Percentiles rank a stretch among this genome's conserved stretches.
phyloP scores from a whole-genome alignment of 2,797 vertebrate species.

The Brachyalestes nurse region DNA sequence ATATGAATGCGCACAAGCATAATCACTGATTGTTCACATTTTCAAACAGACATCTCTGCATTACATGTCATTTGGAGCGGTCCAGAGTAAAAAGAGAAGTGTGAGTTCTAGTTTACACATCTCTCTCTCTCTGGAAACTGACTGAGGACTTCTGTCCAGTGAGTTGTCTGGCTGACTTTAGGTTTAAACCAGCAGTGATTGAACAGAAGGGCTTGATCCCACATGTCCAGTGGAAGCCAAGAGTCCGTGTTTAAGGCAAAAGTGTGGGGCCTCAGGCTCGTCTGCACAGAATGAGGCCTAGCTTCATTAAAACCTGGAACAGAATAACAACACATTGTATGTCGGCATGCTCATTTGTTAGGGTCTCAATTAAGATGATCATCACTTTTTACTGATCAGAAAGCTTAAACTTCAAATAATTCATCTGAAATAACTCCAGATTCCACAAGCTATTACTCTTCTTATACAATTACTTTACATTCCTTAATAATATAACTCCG shows the following conservation, averaged over 20 bases:
- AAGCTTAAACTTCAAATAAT: neutral
- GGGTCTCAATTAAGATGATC: neutral
- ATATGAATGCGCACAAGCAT: neutral
- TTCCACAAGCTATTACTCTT: neutral
- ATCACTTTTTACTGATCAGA: neutral
- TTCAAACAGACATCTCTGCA: slow-evolving; percentile 2
- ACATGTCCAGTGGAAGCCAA: slow-evolving; percentile 54
- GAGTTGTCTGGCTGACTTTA: neutral
- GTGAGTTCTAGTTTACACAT: neutral
- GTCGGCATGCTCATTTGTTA: neutral
- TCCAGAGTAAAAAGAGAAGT: slow-evolving; percentile 2
- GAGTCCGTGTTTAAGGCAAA: slow-evolving; percentile 53
- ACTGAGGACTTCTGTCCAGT: neutral
- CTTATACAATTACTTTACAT: neutral
- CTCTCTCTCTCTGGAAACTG: slow-evolving; percentile 5
- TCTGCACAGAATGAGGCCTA: slow-evolving; percentile 30
- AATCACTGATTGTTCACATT: slow-evolving; percentile 29
- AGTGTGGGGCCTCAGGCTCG: slow-evolving; percentile 42
- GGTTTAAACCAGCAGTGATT: slow-evolving; percentile 12
- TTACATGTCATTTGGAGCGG: slow-evolving; percentile 12
- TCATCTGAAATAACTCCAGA: neutral
- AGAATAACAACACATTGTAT: slow-evolving; percentile 23
- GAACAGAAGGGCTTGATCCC: slow-evolving; percentile 40
- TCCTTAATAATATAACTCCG: too few species aligned
- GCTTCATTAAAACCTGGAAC: slow-evolving; percentile 32